Percentiles rank a stretch among this genome's conserved stretches.
Evolutionary conservation across 30 jellyfish, hydroid and myxozoan species (phyloP).

Genomic region (Chrysaora quinquecirrha): DNA sequence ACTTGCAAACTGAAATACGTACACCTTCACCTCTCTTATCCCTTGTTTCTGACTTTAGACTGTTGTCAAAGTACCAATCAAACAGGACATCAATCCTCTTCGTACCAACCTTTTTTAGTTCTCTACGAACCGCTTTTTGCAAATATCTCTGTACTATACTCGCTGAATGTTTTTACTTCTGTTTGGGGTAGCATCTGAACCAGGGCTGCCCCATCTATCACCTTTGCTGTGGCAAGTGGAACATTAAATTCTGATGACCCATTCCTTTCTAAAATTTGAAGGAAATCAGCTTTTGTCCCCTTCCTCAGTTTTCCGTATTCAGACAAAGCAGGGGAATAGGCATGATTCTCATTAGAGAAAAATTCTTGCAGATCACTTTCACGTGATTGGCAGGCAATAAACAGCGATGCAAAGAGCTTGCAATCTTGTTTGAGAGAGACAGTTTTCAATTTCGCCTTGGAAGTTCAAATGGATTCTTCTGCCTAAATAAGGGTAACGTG

Average conservation of each 20-base stretch:
- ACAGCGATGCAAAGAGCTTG: neutral
- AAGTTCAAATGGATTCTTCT: neutral
- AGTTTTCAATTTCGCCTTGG: neutral
- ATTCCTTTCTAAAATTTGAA: neutral
- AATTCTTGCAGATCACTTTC: neutral
- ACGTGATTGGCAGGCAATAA: neutral
- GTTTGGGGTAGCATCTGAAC: neutral
- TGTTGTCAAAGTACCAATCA: neutral
- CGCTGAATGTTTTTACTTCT: neutral
- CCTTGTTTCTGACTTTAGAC: neutral
- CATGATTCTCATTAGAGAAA: neutral
- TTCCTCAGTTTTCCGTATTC: slow-evolving; percentile 16
- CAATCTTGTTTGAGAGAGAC: slow-evolving; percentile 4
- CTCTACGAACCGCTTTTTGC: neutral
- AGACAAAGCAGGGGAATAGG: neutral
- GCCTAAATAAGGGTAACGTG: neutral
- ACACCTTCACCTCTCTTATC: neutral
- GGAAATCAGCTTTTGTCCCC: slow-evolving; percentile 3
- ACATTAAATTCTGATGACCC: neutral
- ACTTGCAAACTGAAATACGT: neutral
- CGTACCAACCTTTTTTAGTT: too few species aligned
- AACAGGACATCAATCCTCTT: too few species aligned
- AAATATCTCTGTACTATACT: too few species aligned
- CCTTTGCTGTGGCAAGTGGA: neutral
- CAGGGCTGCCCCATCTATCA: neutral